Percentiles rank a stretch among this genome's conserved stretches.
Evolutionary conservation across 2,797 vertebrate genomes (phyloP).

Genomic region (Alcedo quadribrachys): DNA sequence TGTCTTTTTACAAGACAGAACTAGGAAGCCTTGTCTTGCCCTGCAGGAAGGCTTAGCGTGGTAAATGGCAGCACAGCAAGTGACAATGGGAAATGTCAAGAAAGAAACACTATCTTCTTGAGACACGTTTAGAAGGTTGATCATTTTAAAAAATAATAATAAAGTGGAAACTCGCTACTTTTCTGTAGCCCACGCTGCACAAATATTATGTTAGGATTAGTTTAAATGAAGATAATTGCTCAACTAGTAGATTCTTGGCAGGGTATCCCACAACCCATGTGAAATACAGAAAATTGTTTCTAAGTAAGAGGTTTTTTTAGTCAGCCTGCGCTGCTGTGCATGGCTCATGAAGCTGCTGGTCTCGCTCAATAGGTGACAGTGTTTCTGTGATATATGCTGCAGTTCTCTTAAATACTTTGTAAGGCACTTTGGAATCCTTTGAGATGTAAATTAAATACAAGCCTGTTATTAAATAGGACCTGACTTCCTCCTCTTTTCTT

Average conservation of each 20-base stretch:
- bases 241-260: constrained; percentile 20
- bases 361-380: background rate
- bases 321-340: too few species aligned
- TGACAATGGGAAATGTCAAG: background rate
- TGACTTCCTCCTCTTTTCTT: background rate
- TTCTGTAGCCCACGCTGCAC: background rate
- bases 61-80: background rate
- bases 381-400: background rate
- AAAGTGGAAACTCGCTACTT: constrained; percentile 36
- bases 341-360: background rate
- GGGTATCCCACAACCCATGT: background rate
- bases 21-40: background rate
- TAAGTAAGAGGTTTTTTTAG: background rate
- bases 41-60: background rate
- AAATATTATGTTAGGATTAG: constrained; percentile 58
- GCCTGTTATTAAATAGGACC: constrained; percentile 6
- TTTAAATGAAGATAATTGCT: constrained; percentile 43
- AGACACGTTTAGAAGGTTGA: background rate
- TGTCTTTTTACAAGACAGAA: background rate
- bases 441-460: constrained; percentile 32
- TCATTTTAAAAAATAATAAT: constrained; percentile 37
- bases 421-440: constrained; percentile 18
- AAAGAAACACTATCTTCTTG: background rate
- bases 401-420: background rate
- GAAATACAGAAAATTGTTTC: background rate